phyloP scores from a whole-genome alignment of 2,797 vertebrate genomes.

The Chelidonichthys spinosus region DNA sequence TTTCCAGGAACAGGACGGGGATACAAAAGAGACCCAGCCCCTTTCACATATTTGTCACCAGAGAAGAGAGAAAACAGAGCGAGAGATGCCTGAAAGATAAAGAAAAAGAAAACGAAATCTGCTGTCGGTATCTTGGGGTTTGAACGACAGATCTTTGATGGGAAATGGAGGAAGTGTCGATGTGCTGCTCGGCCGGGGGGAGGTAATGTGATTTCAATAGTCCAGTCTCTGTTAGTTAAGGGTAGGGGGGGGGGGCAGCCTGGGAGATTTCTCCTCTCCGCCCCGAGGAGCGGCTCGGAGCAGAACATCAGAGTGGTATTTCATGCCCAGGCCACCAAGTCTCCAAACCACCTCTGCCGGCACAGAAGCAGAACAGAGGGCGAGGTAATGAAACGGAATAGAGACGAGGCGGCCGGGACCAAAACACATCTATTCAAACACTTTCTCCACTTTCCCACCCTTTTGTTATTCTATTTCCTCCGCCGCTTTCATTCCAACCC shows the following conservation, averaged over 20 bases:
- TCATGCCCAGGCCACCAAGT: slow-evolving; percentile 52
- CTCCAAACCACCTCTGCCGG: slow-evolving; percentile 47
- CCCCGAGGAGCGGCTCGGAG: slow-evolving; percentile 55
- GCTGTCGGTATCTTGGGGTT: slow-evolving; percentile 43
- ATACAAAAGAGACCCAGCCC: slow-evolving; percentile 53
- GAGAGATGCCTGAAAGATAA: slow-evolving; percentile 56
- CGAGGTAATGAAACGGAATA: slow-evolving; percentile 58
- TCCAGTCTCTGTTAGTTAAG: slow-evolving; percentile 59
- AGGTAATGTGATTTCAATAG: slow-evolving; percentile 65
- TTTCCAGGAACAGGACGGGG: slow-evolving; percentile 35
- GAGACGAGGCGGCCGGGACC: slow-evolving; percentile 40
- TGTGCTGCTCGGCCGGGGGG: slow-evolving; percentile 37
- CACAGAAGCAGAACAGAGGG: slow-evolving; percentile 55
- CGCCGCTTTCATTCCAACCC: slow-evolving; percentile 45
- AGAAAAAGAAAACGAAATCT: slow-evolving; percentile 60
- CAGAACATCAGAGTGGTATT: slow-evolving; percentile 51
- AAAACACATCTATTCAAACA: slow-evolving; percentile 52
- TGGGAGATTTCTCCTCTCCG: slow-evolving; percentile 53
- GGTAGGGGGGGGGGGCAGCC: slow-evolving; percentile 30
- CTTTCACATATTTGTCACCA: slow-evolving; percentile 56
- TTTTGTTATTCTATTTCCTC: slow-evolving; percentile 49
- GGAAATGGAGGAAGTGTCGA: slow-evolving; percentile 51
- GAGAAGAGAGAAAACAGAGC: slow-evolving; percentile 34
- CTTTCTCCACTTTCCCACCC: slow-evolving; percentile 41
- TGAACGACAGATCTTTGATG: slow-evolving; percentile 55